Base-by-base conservation (phyloP, 2,888 invertebrate genomes). In the Archips xylosteana region DNA sequence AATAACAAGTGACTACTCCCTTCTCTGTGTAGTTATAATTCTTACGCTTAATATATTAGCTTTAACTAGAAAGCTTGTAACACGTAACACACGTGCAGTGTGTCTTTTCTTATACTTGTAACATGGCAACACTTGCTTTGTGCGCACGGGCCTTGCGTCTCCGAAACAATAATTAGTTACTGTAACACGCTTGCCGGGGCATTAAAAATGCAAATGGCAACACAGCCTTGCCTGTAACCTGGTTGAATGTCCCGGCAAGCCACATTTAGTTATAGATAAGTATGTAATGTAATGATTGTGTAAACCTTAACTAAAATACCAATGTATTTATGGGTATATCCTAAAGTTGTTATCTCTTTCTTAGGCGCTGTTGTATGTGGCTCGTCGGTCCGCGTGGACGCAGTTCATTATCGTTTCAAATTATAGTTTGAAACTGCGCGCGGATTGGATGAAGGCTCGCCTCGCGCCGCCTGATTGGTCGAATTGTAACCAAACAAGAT, bases 341-440 rank as follows among this genome's bases (percentile, higher is more conserved):
- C 87, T 90, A 89, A 82, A 84, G 89, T 93, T 94, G 94, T 94
- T 94, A 94, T 90, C 93, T 94, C 93, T 93, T 94, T 94, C 92
- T 92, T 94, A 94, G 94, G 92, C 90, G 91, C 92, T 92, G 94
- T 94, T 94, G 92, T 91, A 89, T 88, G 86, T 79, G 87, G 87
- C 82, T 89, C 86, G 84, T 78, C 83, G 88, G 84, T 78, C 77
- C 83, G 88, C 89, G 89, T 82, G 88, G 89, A 81, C 73, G 67
- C 70, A 70, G 62, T 68, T 47, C 34, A 57, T 59, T 63, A 34
- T 57, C 57, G 49, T 45, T 60, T 62, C 51, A 39, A 42, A 60
- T 63, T 63, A 47, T 32, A 47, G 23, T 15, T 23, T 54, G 9
- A 34, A 60, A n/a, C 47, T 59, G 67, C 42, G 54, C 13, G 49